Evolutionary conservation across 2,113 vertebrate species (phyloP), one percentile per base, ranked within the genome.

Genomic region (Ctenomys sociabilis): DNA sequence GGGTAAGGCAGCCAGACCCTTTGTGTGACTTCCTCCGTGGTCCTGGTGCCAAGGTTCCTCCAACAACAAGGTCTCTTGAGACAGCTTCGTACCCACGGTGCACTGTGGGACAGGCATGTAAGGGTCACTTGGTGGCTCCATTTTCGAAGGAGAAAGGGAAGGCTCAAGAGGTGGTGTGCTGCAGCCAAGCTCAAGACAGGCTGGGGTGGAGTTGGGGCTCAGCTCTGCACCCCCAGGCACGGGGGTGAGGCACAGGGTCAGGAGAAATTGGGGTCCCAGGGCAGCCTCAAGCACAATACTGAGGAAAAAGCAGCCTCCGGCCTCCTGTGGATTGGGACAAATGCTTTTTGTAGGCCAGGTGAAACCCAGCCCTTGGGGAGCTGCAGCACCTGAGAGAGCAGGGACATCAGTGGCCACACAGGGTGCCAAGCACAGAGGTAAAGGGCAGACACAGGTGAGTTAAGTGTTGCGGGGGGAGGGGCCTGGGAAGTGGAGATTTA

Each of bases 121-220:
- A 52, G 83, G 40, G 45, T 32, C 93, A 88, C 52, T 45, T 57
- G 35, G 54, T 59, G 70, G 59, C 37, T 49, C 43, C 63, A 26
- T 80, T 80, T 88, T 43, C 21, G 11, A 85, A 84, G 57, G 84
- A 81, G 63, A 52, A 88, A 78, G 73, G 63, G 63, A 80, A 91
- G 5, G 9, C 72, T 85, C 5, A 14, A 83, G 43, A 54, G 22
- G n/a, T 12, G 35, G 21, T 37, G 32, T 30, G 4, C n/a, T 35
- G 14, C n/a, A 43, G 57, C 63, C 52, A 45, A 35, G 19, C 49
- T 73, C 43, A 22, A 11, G 13, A 78, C 21, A 75, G 12, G 24
- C 43, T 78, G 32, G 21, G 10, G 28, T 73, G 22, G 37, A 73
- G 37, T 10, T 37, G 68, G 26, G 10, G 24, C 49, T 77, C 40